Evolutionary conservation across 2,888 invertebrate genomes (phyloP).

Genomic region (Eucriotettix oculatus): DNA sequence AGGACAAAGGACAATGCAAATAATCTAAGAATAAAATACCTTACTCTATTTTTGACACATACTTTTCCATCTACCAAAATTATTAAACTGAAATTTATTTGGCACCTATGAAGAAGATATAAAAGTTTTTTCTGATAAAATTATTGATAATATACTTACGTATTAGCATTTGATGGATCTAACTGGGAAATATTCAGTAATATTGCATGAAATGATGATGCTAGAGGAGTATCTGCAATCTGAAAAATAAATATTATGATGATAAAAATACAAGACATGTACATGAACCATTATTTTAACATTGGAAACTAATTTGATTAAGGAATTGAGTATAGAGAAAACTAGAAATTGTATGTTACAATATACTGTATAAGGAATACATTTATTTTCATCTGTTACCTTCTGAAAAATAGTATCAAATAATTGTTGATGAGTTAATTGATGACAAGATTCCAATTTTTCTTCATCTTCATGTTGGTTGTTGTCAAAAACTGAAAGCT

Average conservation of each 20-base stretch:
- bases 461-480: conserved; percentile 19
- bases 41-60: no score
- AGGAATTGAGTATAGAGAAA: no score
- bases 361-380: background rate
- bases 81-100: no score
- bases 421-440: conserved; percentile 17
- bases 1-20: no score
- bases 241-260: conserved; percentile 2
- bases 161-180: conserved; percentile 12
- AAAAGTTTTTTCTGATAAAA: background rate
- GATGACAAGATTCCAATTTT: conserved; percentile 13
- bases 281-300: no score
- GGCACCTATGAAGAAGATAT: no score
- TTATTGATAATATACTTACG: conserved; percentile 10
- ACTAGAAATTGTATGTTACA: no score
- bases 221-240: conserved; percentile 18
- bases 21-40: no score
- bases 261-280: no score
- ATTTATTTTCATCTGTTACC: conserved; percentile 12
- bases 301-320: no score
- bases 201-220: conserved; percentile 16
- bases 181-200: conserved; percentile 17
- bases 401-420: conserved; percentile 18
- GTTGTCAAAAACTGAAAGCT: conserved; percentile 20
- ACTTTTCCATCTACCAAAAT: no score